These are phyloP conservation scores for Phragmatobia fuliginosa DNA, from an alignment of 2,888 invertebrate species.

Conservation along the genomic window DNA sequence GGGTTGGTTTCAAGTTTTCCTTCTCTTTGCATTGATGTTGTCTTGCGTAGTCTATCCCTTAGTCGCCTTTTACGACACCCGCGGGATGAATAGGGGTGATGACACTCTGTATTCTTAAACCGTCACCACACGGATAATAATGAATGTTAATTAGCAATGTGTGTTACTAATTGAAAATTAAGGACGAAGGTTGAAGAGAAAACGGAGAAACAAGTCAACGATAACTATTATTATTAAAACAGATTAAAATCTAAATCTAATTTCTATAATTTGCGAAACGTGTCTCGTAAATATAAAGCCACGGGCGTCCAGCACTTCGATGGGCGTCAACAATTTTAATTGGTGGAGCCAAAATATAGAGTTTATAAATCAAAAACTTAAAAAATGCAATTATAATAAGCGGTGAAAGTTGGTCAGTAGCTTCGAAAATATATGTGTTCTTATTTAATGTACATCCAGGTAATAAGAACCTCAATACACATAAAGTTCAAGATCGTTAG, in stretches of 20 bases:
- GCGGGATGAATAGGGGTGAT: no score
- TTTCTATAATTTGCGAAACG: conserved; percentile 17
- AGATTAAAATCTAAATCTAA: conserved; percentile 18
- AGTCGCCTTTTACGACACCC: no score
- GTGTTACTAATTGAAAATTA: neutral
- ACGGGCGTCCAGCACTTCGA: conserved; percentile 25
- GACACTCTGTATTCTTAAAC: no score
- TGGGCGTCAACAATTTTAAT: conserved; percentile 26
- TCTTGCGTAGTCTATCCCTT: no score
- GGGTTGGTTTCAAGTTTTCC: no score
- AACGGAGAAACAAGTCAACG: neutral
- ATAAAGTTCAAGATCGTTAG: neutral
- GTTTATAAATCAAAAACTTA: conserved; percentile 14
- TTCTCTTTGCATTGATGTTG: no score
- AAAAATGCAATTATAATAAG: neutral
- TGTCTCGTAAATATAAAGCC: conserved; percentile 22
- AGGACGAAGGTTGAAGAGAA: neutral
- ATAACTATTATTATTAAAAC: conserved; percentile 4
- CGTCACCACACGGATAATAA: no score
- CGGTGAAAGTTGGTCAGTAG: conserved; percentile 16
- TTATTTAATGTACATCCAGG: neutral
- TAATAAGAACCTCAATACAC: neutral
- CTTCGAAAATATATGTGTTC: conserved; percentile 3
- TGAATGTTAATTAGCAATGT: neutral
- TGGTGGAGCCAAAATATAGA: conserved; percentile 10